Conservation (phyloP, 2,888 invertebrate species). For the Seira sanloemensis region DNA sequence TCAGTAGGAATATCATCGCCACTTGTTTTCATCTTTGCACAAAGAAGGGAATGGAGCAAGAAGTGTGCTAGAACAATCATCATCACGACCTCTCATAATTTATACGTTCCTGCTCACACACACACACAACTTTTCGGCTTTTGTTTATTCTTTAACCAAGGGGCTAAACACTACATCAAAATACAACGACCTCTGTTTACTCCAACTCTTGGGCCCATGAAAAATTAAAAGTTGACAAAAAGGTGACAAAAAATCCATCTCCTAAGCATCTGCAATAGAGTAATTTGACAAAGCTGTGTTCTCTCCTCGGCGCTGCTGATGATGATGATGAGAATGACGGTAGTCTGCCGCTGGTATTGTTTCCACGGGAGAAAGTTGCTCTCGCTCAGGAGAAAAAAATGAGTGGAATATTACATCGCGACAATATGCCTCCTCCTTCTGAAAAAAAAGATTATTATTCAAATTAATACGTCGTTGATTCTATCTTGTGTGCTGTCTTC, state of each 20-base stretch:
- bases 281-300: slow-evolving; percentile 49
- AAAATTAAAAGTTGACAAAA: slow-evolving; percentile 23
- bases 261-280: slow-evolving; percentile 25
- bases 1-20: too few relatives aligned
- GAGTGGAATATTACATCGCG: slow-evolving; percentile 11
- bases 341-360: background rate
- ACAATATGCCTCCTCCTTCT: slow-evolving; percentile 10
- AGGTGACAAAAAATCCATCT: slow-evolving; percentile 48
- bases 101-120: background rate
- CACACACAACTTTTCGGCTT: background rate
- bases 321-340: slow-evolving; percentile 29
- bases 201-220: background rate
- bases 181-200: slow-evolving; percentile 3
- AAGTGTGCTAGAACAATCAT: too few relatives aligned
- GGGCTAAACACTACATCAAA: background rate
- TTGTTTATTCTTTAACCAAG: background rate
- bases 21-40: background rate
- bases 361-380: background rate
- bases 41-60: background rate
- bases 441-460: slow-evolving; percentile 48
- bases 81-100: background rate
- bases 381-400: slow-evolving; percentile 12
- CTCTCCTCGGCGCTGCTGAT: background rate
- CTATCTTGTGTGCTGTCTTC: background rate
- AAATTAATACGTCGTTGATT: slow-evolving; percentile 53